Conservation (phyloP, 1,140 invertebrate genomes). For the Reticulitermes speratus region DNA sequence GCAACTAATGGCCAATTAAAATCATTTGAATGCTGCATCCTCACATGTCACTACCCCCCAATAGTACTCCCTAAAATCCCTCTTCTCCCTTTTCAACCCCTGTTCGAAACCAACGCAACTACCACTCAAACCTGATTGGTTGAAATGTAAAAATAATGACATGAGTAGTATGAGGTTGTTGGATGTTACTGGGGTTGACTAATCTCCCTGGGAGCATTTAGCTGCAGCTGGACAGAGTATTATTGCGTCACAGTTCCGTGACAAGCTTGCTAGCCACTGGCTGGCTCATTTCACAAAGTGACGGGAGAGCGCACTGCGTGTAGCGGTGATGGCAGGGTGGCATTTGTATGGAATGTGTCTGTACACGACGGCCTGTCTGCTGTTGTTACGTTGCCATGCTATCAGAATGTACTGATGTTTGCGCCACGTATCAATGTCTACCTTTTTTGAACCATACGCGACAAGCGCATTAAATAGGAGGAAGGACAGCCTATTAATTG, state of each 20-base stretch:
- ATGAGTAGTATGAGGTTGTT: not conserved
- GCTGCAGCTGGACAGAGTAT: not conserved
- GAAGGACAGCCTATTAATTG: no score
- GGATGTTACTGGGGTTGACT: not conserved
- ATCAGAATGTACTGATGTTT: not conserved
- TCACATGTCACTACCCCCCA: not conserved
- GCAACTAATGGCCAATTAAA: slow-evolving; percentile 14
- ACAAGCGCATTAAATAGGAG: no score
- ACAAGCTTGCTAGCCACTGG: not conserved
- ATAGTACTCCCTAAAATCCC: not conserved
- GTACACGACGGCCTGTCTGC: no score
- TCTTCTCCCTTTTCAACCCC: not conserved
- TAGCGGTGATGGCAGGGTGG: not conserved
- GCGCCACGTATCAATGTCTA: no score
- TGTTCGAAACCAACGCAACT: not conserved
- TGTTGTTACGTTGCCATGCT: not conserved
- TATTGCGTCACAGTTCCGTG: not conserved
- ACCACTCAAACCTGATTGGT: slow-evolving; percentile 4
- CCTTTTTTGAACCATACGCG: no score
- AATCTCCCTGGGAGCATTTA: slow-evolving; percentile 18
- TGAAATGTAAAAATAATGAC: slow-evolving; percentile 8
- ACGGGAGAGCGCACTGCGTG: not conserved
- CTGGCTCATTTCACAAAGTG: not conserved
- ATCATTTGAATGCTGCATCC: not conserved
- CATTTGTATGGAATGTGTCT: not conserved